Base-by-base conservation (phyloP, 2,888 invertebrate species). In the Leptinotarsa tumamoca region DNA sequence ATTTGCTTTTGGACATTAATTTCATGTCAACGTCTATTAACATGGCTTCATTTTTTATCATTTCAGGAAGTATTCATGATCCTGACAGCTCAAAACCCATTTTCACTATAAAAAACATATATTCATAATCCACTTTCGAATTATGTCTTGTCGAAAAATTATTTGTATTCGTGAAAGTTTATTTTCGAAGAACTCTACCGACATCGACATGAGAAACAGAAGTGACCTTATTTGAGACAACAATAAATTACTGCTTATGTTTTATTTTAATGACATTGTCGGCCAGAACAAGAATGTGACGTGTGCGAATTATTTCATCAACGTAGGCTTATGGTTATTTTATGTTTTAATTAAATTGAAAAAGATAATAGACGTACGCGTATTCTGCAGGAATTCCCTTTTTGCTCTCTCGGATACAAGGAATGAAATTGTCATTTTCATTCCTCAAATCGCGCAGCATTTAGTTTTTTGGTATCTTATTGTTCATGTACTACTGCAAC, bases 331-430 rank as follows among this genome's bases (percentile, higher is more conserved):
- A 85, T 83, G 83, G 84, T 84, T 84, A 86, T 86, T 87, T 87
- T 87, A 86, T 87, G 86, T 87, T 86, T 87, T 87, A 87, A 87
- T 87, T 87, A 87, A 87, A 84, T 82, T 78, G 85, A 86, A 87
- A 86, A 86, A 86, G 85, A 84, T 84, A 85, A 86, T 85, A 83
- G 85, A 82, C 81, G 83, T 83, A 80, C 81, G 81, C 80, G 83
- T 82, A 81, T 82, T 80, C 80, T 79, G 73, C 73, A 27, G 80
- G 84, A 84, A 84, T 84, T 77, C 67, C 71, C 81, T 85, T 84
- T 85, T 84, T 84, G 83, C 51, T 72, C 78, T 74, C 70, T 70
- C 79, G 79, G 76, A 80, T 82, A 85, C 86, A 82, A 77, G 83
- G 86, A 86, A 86, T 85, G 84, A 85, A 86, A 86, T 86, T 86